Conservation (phyloP, 2,888 invertebrate species). For the Tethea ocularis region DNA sequence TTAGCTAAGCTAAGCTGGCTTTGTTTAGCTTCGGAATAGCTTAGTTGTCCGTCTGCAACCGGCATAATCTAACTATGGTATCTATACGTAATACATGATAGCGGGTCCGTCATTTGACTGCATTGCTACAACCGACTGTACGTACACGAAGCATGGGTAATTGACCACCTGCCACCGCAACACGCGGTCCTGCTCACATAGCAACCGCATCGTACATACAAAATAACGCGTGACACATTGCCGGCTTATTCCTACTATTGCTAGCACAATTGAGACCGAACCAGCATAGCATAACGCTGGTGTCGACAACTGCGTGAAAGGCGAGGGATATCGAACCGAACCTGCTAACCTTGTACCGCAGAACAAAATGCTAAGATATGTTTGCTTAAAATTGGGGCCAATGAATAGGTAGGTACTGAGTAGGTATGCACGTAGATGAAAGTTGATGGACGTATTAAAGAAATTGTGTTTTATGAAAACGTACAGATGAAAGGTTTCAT, state of each 20-base stretch:
- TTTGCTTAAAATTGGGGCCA: conserved; percentile 53
- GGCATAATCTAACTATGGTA: conserved; percentile 17
- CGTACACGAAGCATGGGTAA: conserved; percentile 51
- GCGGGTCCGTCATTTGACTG: conserved; percentile 33
- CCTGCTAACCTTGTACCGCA: conserved; percentile 49
- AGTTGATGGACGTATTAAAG: conserved; percentile 44
- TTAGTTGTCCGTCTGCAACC: no score
- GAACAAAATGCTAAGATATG: conserved; percentile 48
- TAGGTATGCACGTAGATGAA: conserved; percentile 39
- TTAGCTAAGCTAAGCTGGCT: no score
- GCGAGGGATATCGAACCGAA: conserved; percentile 30
- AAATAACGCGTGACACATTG: conserved; percentile 33
- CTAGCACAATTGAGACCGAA: conserved; percentile 35
- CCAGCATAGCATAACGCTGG: conserved; percentile 32
- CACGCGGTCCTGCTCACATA: not conserved
- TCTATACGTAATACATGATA: conserved; percentile 38
- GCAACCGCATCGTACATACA: conserved; percentile 24
- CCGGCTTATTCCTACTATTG: conserved; percentile 29
- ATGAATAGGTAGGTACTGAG: conserved; percentile 32
- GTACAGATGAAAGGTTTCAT: conserved; percentile 7
- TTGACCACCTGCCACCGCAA: conserved; percentile 40
- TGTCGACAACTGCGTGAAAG: conserved; percentile 52
- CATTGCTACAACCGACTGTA: conserved; percentile 45
- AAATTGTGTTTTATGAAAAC: conserved; percentile 39
- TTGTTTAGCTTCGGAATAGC: no score